Evolutionary conservation across 2,888 invertebrate genomes (phyloP).

Genomic region (Phorcus lineatus): DNA sequence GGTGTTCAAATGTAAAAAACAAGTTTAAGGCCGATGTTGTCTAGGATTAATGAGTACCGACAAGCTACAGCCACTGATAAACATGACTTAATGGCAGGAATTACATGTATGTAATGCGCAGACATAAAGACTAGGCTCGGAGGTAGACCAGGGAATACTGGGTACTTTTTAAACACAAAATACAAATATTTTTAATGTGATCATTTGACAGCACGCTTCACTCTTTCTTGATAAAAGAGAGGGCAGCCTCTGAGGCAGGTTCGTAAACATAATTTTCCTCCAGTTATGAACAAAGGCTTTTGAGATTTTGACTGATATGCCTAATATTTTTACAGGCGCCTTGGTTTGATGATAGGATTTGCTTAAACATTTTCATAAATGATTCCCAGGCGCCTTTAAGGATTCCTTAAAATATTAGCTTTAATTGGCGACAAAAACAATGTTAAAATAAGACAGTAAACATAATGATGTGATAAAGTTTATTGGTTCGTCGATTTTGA

Average conservation of each 20-base stretch:
- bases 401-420: conserved; percentile 1
- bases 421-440: conserved; percentile 5
- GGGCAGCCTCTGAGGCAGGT: not conserved
- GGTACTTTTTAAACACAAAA: not conserved
- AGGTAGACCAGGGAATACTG: not conserved
- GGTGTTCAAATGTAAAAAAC: not conserved
- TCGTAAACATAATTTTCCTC: not conserved
- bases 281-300: not conserved
- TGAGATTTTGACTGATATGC: conserved; percentile 3
- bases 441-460: not conserved
- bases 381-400: conserved; percentile 8
- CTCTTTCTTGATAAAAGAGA: conserved; percentile 14
- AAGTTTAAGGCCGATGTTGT: not conserved
- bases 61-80: not conserved
- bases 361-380: not conserved
- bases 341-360: not conserved
- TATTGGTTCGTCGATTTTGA: not conserved
- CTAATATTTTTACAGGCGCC: conserved; percentile 10
- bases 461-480: not conserved
- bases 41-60: not conserved
- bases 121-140: not conserved
- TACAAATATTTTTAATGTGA: not conserved
- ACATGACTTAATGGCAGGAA: not conserved
- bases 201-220: conserved; percentile 11
- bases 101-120: not conserved